Evolutionary conservation across 2,888 invertebrate genomes (phyloP).

Genomic region (Altica lythri): DNA sequence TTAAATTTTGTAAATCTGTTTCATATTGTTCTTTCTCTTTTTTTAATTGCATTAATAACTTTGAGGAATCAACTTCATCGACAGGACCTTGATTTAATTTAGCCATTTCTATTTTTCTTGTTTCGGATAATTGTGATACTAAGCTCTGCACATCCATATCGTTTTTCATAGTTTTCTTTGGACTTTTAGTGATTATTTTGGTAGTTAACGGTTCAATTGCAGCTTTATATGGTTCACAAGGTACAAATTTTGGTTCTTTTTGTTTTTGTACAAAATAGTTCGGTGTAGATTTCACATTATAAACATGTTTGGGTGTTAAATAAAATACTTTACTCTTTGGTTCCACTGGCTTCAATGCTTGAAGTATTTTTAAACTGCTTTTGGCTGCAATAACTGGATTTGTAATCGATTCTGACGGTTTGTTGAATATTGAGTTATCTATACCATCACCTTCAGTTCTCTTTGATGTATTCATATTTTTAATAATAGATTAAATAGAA

Average conservation of each 20-base stretch:
- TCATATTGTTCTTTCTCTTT: conserved; percentile 62
- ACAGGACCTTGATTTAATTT: conserved; percentile 40
- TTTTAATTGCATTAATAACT: conserved; percentile 51
- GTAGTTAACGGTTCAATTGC: conserved; percentile 77
- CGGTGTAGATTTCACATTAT: conserved; percentile 62
- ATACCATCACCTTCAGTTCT: conserved; percentile 45
- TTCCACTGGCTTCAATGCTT: conserved; percentile 47
- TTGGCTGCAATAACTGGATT: conserved; percentile 11
- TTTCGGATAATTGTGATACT: conserved; percentile 72
- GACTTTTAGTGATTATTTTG: conserved; percentile 13
- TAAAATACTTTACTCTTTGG: conserved; percentile 65
- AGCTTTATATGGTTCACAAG: conserved; percentile 86
- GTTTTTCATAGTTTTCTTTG: conserved; percentile 54
- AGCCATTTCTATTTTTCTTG: conserved; percentile 67
- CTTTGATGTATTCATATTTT: conserved; percentile 10
- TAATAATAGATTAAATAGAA: no score
- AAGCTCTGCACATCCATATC: conserved; percentile 63
- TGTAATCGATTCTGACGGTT: conserved; percentile 15
- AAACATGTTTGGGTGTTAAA: conserved; percentile 67
- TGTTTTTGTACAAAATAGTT: conserved; percentile 61
- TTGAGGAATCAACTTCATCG: conserved; percentile 7
- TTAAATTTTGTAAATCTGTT: conserved; percentile 65
- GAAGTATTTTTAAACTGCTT: conserved; percentile 34
- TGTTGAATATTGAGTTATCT: conserved; percentile 31
- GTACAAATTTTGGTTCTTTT: conserved; percentile 80